Percentiles rank a stretch among this genome's conserved stretches.
Conservation (phyloP, 2,797 vertebrate species). For the Bufotes viridis region DNA sequence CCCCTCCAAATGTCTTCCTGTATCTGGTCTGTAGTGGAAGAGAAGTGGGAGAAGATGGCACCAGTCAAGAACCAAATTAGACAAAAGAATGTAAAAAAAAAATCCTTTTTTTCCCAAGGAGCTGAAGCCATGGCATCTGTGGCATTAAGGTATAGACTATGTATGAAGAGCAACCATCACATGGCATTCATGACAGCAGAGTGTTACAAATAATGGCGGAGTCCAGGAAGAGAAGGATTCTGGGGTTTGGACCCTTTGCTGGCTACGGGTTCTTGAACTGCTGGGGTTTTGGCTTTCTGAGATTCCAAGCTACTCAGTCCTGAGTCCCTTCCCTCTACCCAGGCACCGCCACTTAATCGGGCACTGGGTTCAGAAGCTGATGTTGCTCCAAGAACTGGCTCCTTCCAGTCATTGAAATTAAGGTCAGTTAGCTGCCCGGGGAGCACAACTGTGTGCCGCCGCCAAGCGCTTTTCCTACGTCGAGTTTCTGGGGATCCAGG, state of each 20-base stretch:
- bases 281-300: slow-evolving; percentile 73
- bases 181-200: background rate
- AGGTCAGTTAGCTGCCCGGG: slow-evolving; percentile 78
- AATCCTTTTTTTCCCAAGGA: background rate
- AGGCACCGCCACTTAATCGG: slow-evolving; percentile 54
- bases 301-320: slow-evolving; percentile 81
- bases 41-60: slow-evolving; percentile 13
- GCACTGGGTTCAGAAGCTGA: slow-evolving; percentile 58
- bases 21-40: background rate
- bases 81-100: background rate
- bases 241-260: slow-evolving; percentile 40
- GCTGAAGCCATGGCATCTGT: slow-evolving; percentile 9
- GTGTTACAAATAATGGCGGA: slow-evolving; percentile 68
- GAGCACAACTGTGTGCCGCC: slow-evolving; percentile 92
- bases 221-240: slow-evolving; percentile 59
- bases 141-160: background rate
- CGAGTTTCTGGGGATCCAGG: slow-evolving; percentile 88
- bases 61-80: background rate
- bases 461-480: slow-evolving; percentile 88
- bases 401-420: slow-evolving; percentile 83
- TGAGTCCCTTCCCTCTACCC: slow-evolving; percentile 72
- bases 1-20: background rate
- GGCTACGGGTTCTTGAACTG: slow-evolving; percentile 30
- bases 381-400: slow-evolving; percentile 66
- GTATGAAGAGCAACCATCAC: background rate